These are phyloP conservation scores for Isoperla grammatica DNA, from an alignment of 2,888 invertebrate genomes.

Conservation along the genomic window DNA sequence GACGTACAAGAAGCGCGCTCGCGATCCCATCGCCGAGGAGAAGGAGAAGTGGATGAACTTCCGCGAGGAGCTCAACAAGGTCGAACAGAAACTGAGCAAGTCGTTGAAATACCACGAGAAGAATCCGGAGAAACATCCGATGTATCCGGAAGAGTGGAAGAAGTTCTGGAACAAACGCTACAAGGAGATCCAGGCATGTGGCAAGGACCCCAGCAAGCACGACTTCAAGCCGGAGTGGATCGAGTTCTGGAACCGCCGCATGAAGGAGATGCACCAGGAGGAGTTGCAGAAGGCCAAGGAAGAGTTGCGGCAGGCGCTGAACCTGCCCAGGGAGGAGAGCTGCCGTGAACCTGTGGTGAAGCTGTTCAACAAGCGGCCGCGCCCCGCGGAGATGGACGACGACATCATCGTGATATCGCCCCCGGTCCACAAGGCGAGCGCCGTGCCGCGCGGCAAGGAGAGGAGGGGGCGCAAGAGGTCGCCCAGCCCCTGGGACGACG, in stretches of 20 bases:
- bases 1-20: background rate
- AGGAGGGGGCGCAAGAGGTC: conserved; percentile 37
- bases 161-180: conserved; percentile 81
- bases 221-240: conserved; percentile 91
- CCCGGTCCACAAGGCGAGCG: conserved; percentile 12
- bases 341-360: background rate
- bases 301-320: conserved; percentile 60
- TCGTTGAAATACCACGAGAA: conserved; percentile 69
- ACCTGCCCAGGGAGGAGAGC: conserved; percentile 44
- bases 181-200: conserved; percentile 67
- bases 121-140: conserved; percentile 82
- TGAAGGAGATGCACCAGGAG: conserved; percentile 69
- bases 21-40: conserved; percentile 36
- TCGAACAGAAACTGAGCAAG: conserved; percentile 36
- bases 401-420: conserved; percentile 26
- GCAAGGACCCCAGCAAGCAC: conserved; percentile 69
- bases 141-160: conserved; percentile 86
- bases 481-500: conserved; percentile 44
- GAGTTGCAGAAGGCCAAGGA: conserved; percentile 60
- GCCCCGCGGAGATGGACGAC: conserved; percentile 12
- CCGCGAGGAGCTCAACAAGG: conserved; percentile 49
- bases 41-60: conserved; percentile 50
- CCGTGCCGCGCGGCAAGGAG: conserved; percentile 31
- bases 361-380: background rate
- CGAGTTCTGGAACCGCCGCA: conserved; percentile 73